Evolutionary conservation across 2,113 vertebrate species (phyloP).

Genomic region (Machaerirhynchus nigripectus): DNA sequence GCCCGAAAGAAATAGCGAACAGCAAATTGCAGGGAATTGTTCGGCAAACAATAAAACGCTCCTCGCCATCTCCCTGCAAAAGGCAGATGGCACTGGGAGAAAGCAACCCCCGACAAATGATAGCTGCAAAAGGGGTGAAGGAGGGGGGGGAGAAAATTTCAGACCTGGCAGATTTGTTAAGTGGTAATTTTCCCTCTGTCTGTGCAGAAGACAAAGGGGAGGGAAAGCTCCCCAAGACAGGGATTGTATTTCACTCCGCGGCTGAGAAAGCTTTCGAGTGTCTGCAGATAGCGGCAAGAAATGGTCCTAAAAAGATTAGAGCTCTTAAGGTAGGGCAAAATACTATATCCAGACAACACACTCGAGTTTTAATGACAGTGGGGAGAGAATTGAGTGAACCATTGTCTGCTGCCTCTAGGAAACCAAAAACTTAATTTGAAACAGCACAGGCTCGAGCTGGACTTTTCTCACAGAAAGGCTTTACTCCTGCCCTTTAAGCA

Average conservation of each 20-base stretch:
- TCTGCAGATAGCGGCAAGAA: constrained; percentile 31
- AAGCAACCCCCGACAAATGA: constrained; percentile 41
- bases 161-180: constrained; percentile 45
- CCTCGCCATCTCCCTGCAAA: constrained; percentile 43
- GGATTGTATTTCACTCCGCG: constrained; percentile 24
- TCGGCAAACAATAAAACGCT: constrained; percentile 44
- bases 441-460: neutral
- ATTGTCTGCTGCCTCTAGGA: constrained; percentile 64
- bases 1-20: neutral
- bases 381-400: constrained; percentile 29
- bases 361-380: constrained; percentile 62
- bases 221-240: constrained; percentile 9
- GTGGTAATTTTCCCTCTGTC: constrained; percentile 55
- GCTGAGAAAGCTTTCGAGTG: constrained; percentile 24
- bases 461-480: constrained; percentile 28
- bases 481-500: constrained; percentile 31
- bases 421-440: constrained; percentile 61
- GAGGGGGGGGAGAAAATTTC: constrained; percentile 11
- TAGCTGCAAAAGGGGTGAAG: constrained; percentile 3
- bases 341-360: constrained; percentile 51
- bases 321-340: constrained; percentile 61
- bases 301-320: constrained; percentile 63
- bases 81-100: constrained; percentile 14
- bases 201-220: constrained; percentile 55
- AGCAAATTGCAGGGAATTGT: constrained; percentile 58